Conservation (phyloP, 2,888 invertebrate genomes). For the Myopa testacea region DNA sequence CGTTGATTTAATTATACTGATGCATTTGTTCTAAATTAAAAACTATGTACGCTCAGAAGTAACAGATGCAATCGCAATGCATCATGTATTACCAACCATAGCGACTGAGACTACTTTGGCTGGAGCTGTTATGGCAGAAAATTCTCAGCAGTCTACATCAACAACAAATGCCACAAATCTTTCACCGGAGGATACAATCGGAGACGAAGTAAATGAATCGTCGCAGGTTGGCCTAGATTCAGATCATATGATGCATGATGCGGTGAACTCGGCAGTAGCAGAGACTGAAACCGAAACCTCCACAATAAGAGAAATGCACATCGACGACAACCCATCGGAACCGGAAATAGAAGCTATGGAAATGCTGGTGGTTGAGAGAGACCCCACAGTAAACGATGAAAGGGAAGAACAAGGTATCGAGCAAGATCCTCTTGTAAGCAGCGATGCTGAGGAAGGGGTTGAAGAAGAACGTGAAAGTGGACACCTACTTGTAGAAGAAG, state of each 20-base stretch:
- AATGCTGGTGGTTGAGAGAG: constrained; percentile 23
- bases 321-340: background rate
- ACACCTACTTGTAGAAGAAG: constrained; percentile 43
- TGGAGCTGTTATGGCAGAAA: too few species aligned
- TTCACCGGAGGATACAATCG: background rate
- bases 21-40: too few species aligned
- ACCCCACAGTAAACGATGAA: constrained; percentile 19
- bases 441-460: constrained; percentile 43
- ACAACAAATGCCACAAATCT: background rate
- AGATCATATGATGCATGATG: background rate
- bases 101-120: too few species aligned
- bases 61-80: background rate
- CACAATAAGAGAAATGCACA: background rate
- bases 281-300: background rate
- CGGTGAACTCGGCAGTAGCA: background rate
- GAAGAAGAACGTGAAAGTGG: constrained; percentile 37
- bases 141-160: background rate
- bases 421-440: constrained; percentile 13
- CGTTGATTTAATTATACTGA: background rate
- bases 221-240: background rate
- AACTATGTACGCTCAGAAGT: background rate
- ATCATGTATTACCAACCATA: too few species aligned
- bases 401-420: constrained; percentile 6
- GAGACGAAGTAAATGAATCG: background rate
- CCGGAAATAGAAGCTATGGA: constrained; percentile 17